Evolutionary conservation across 2,888 invertebrate species (phyloP), one percentile per base, ranked within the genome.

Genomic region (Ctenicera cuprea): DNA sequence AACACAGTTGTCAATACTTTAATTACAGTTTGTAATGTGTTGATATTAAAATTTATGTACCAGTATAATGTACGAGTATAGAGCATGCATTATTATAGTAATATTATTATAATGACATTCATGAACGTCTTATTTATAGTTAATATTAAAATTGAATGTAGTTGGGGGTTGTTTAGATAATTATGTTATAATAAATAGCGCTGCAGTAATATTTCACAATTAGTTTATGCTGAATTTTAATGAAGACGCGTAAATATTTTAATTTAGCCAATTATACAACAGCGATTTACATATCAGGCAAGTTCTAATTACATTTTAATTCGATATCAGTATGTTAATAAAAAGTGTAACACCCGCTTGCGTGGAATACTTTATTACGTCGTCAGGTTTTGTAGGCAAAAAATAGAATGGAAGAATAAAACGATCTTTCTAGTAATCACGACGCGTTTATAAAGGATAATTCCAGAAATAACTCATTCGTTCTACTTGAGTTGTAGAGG

Each of bases 401-500:
- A 26, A 26, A 12, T 43, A 18, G 18, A 14, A n/a, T 16, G 38
- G 7, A 62, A 43, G 12, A 59, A 59, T 50, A 50, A 50, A 50
- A 50, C 20, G 7, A 41, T 30, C 33, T 38, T 18, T 26, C 30
- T 30, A 12, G 26, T 63, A 69, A 69, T 63, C 62, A 30, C 61
- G 12, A 26, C 45, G 26, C 16, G 41, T 50, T 70, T 63, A 57
- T 33, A 52, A 54, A 43, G 26, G 57, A 57, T 71, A 57, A 64
- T 57, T 64, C 54, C 20, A 26, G 50, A 57, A 67, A 71, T 68
- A 63, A 68, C 68, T 48, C 63, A 33, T 38, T 59, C 57, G 72
- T 67, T 65, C 72, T 72, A 69, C 66, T 71, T 45, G 74, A 74
- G 71, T 74, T 71, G 74, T 75, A 69, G 72, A 75, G 79, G 80